Conservation (phyloP, 2,113 vertebrate genomes). For the Cyphomyrus discorhynchus region DNA sequence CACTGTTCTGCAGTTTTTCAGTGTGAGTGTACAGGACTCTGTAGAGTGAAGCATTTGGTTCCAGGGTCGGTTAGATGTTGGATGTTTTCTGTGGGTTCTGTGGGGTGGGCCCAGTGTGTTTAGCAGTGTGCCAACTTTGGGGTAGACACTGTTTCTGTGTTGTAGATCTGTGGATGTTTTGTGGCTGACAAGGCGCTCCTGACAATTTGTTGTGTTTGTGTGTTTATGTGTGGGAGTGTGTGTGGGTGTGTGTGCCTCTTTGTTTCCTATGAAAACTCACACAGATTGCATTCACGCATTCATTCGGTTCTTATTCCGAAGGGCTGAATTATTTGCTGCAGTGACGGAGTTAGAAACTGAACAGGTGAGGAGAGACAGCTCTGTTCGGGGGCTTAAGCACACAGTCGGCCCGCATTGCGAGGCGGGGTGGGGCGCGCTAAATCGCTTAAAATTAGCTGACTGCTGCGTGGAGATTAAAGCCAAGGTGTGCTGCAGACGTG, state of each 20-base stretch:
- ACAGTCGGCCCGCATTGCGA: neutral
- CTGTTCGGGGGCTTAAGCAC: neutral
- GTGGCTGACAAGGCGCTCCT: constrained; percentile 2
- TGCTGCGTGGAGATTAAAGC: constrained; percentile 18
- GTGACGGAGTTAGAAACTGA: neutral
- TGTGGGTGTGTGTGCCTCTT: neutral
- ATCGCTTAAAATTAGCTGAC: constrained; percentile 2
- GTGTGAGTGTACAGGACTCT: too few relatives aligned
- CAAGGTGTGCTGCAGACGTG: constrained; percentile 21
- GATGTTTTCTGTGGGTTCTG: too few relatives aligned
- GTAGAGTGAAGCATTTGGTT: too few relatives aligned
- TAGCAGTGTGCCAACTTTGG: too few relatives aligned
- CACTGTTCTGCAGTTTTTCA: too few relatives aligned
- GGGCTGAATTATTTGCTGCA: neutral
- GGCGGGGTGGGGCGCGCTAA: neutral
- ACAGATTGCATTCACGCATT: neutral
- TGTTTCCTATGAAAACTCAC: neutral
- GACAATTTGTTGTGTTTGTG: neutral
- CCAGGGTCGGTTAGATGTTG: too few relatives aligned
- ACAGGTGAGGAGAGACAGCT: neutral
- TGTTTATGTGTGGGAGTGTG: neutral
- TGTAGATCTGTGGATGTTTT: neutral
- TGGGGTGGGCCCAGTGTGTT: too few relatives aligned
- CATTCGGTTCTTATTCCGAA: neutral
- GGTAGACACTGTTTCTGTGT: too few relatives aligned